These are phyloP conservation scores for Trogon surrucura DNA, from an alignment of 2,113 vertebrate species.

Conservation along the genomic window DNA sequence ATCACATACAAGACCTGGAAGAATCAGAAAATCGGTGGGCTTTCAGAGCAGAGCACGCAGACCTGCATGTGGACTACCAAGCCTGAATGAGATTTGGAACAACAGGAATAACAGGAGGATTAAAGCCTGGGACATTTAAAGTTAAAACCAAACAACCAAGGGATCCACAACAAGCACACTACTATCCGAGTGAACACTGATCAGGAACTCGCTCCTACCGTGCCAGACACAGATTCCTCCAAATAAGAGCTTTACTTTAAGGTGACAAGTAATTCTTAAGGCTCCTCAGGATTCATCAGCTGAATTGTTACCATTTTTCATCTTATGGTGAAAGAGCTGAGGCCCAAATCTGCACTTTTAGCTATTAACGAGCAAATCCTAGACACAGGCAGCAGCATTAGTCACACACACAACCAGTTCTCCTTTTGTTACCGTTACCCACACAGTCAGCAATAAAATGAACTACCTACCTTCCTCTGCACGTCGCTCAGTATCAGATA, in stretches of 20 bases:
- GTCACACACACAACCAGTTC: neutral
- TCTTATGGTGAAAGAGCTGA: neutral
- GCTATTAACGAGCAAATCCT: neutral
- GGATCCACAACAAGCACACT: neutral
- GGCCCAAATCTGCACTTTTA: neutral
- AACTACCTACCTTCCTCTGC: constrained; percentile 89
- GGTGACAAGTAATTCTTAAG: neutral
- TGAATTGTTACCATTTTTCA: neutral
- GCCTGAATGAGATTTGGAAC: neutral
- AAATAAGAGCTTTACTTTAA: neutral
- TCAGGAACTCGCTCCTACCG: neutral
- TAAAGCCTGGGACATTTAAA: neutral
- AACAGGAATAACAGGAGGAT: neutral
- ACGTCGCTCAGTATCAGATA: constrained; percentile 95
- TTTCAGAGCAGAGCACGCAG: neutral
- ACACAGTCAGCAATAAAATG: neutral
- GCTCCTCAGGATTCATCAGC: neutral
- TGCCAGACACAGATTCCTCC: neutral
- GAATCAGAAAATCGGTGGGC: neutral
- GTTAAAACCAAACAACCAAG: neutral
- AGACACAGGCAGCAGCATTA: neutral
- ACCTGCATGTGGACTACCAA: neutral
- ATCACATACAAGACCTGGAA: constrained; percentile 95
- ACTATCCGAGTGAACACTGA: rapidly evolving
- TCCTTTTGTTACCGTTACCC: neutral